Conservation (phyloP, 2,113 vertebrate species). For the Etheostoma spectabile region DNA sequence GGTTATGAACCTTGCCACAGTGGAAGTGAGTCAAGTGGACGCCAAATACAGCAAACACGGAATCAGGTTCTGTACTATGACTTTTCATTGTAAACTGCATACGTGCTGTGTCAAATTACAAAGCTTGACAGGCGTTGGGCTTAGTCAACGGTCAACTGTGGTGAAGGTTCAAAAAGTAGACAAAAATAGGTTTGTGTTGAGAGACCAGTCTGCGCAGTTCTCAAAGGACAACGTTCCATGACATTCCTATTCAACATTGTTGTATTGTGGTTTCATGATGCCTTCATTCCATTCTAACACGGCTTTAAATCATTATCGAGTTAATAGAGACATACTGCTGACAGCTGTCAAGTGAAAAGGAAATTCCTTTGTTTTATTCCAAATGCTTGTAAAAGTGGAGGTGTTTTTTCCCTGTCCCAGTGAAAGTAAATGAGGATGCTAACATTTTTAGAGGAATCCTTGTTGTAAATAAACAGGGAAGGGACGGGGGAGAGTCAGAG, state of each 20-base stretch:
- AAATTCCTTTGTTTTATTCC: neutral
- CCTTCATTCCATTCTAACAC: neutral
- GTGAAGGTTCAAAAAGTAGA: neutral
- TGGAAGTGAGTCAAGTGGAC: too few relatives aligned
- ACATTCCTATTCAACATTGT: neutral
- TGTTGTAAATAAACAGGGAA: slow-evolving; percentile 65
- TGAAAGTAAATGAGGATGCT: neutral
- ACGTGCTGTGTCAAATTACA: too few relatives aligned
- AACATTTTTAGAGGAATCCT: slow-evolving; percentile 52
- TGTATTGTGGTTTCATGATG: neutral
- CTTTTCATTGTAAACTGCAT: too few relatives aligned
- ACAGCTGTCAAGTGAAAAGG: slow-evolving; percentile 26
- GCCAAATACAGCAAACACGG: too few relatives aligned
- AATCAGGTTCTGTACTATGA: too few relatives aligned
- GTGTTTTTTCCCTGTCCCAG: slow-evolving; percentile 29
- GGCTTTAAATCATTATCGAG: neutral
- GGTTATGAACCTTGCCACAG: too few relatives aligned
- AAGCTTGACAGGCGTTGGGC: too few relatives aligned
- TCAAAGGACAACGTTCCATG: neutral
- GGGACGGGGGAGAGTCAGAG: slow-evolving; percentile 15
- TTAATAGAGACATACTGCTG: neutral
- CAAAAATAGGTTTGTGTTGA: neutral
- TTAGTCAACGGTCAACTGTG: neutral
- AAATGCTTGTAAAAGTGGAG: neutral
- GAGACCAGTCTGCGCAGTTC: neutral